A percentile compares a stretch with the other conserved stretches of the same genome.
phyloP scores from a whole-genome alignment of 1,140 invertebrate genomes.

The Neodiprion pinetum region DNA sequence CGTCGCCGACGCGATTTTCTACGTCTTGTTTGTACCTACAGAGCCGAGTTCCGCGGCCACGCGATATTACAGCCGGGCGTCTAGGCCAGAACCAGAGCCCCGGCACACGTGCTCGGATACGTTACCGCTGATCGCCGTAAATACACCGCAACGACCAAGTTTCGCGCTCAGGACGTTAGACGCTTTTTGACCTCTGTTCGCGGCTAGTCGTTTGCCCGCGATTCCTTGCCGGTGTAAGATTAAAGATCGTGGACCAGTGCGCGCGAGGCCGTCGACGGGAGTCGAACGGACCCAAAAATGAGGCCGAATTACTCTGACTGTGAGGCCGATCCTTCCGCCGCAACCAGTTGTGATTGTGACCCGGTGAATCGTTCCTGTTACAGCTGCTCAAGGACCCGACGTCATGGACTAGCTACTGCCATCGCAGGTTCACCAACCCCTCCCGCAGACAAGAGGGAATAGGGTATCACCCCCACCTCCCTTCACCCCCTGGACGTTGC shows the following conservation, averaged over 20 bases:
- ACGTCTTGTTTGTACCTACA: not conserved
- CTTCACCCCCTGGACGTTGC: conserved; percentile 30
- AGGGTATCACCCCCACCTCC: conserved; percentile 43
- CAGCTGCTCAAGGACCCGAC: conserved; percentile 48
- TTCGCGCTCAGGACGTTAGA: too few species aligned
- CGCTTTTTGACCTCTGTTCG: too few species aligned
- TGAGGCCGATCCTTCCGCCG: not conserved
- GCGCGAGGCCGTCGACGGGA: conserved; percentile 32
- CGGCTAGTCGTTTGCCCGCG: too few species aligned
- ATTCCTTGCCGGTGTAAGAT: too few species aligned
- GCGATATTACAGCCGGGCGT: too few species aligned
- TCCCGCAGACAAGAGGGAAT: conserved; percentile 42
- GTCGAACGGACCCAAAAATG: too few species aligned
- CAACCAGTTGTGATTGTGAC: conserved; percentile 28
- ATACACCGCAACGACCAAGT: too few species aligned
- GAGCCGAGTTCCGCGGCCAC: too few species aligned
- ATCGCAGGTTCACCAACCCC: conserved; percentile 34
- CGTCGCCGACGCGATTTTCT: not conserved
- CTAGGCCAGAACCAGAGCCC: too few species aligned
- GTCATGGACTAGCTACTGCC: conserved; percentile 56
- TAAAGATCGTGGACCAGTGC: not conserved
- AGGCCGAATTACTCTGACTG: too few species aligned
- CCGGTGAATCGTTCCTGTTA: conserved; percentile 37
- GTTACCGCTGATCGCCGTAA: too few species aligned
- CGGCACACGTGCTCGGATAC: too few species aligned